Conservation (phyloP, 2,888 invertebrate species). For the Eledona agricola region DNA sequence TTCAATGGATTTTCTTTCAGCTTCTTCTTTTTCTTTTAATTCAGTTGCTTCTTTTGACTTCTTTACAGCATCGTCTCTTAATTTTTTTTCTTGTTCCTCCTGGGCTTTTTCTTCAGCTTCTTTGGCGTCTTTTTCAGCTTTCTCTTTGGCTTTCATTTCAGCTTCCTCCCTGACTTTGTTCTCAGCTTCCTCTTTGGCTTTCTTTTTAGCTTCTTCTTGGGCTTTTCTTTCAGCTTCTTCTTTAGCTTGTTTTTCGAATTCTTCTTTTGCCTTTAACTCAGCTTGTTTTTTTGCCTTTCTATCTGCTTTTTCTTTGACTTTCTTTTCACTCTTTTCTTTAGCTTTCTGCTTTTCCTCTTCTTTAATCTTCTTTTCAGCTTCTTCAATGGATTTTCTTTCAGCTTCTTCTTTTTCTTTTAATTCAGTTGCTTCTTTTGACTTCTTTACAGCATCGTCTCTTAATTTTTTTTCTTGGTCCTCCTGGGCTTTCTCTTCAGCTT, state of each 20-base stretch:
- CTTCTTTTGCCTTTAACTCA: slow-evolving; percentile 12
- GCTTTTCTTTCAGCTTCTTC: slow-evolving; percentile 13
- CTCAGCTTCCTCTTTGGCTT: slow-evolving; percentile 45
- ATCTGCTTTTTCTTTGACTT: slow-evolving; percentile 6
- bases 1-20: slow-evolving; percentile 58
- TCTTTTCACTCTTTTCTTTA: slow-evolving; percentile 8
- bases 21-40: slow-evolving; percentile 32
- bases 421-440: slow-evolving; percentile 41
- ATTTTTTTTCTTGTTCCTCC: slow-evolving; percentile 58
- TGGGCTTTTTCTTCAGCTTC: slow-evolving; percentile 58
- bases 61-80: slow-evolving; percentile 52
- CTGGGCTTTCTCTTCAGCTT: slow-evolving; percentile 47
- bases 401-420: slow-evolving; percentile 35
- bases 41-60: slow-evolving; percentile 24
- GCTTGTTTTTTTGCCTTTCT: slow-evolving; percentile 2
- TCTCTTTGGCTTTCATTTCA: slow-evolving; percentile 39
- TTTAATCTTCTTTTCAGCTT: slow-evolving; percentile 22
- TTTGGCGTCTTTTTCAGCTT: slow-evolving; percentile 44
- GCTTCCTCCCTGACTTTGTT: slow-evolving; percentile 53
- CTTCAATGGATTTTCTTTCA: slow-evolving; percentile 20
- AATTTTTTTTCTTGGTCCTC: too few species aligned
- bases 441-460: too few species aligned
- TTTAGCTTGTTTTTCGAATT: slow-evolving; percentile 1
- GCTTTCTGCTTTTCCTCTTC: slow-evolving; percentile 17
- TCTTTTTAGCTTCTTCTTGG: slow-evolving; percentile 18